Evolutionary conservation across 2,797 vertebrate species (phyloP).

Genomic region (Echeneis naucrates): DNA sequence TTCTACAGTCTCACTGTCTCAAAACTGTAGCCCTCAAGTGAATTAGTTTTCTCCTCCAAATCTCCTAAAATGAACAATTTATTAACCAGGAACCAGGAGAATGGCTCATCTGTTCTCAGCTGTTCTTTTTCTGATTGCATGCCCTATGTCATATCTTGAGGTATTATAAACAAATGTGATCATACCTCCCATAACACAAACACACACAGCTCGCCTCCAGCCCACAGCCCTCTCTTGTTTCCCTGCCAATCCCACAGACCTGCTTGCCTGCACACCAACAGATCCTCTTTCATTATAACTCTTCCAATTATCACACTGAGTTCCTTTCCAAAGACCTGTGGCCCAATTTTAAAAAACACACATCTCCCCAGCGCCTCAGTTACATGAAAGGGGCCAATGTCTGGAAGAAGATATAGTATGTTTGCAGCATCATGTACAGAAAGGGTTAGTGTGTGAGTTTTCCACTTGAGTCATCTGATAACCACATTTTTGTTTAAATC

Average conservation of each 20-base stretch:
- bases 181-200: no score
- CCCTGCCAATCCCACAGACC: conserved; percentile 44
- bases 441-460: not conserved
- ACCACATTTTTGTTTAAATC: not conserved
- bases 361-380: conserved; percentile 7
- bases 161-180: not conserved
- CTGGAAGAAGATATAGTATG: not conserved
- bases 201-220: conserved; percentile 10
- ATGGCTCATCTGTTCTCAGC: no score
- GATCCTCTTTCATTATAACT: conserved; percentile 62
- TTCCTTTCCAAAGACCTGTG: conserved; percentile 52
- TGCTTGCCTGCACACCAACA: conserved; percentile 52
- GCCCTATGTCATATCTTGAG: conserved; percentile 1
- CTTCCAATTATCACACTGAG: conserved; percentile 46
- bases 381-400: conserved; percentile 24
- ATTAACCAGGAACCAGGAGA: no score
- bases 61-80: no score
- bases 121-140: no score
- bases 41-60: no score
- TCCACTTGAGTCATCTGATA: not conserved
- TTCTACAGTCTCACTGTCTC: not conserved
- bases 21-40: not conserved
- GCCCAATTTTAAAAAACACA: conserved; percentile 15
- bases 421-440: not conserved
- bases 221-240: conserved; percentile 71